phyloP scores from a whole-genome alignment of 2,113 vertebrate species.

The Cricetomys ansorgei region DNA sequence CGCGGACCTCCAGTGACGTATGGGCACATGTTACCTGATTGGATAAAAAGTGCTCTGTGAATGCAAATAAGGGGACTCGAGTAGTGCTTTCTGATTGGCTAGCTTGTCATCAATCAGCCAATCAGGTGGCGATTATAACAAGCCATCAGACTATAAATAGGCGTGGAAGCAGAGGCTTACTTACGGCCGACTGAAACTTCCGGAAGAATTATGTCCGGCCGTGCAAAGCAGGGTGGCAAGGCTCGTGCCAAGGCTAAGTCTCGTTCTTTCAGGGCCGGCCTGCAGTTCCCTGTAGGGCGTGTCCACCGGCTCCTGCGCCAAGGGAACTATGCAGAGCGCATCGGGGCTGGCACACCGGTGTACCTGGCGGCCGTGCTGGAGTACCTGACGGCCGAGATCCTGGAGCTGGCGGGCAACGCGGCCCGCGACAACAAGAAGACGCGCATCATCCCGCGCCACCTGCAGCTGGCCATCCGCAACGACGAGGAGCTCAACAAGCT shows the following conservation, averaged over 20 bases:
- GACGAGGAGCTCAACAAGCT: slow-evolving; percentile 59
- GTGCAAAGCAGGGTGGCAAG: fast-evolving
- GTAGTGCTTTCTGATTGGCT: slow-evolving; percentile 54
- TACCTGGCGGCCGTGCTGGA: neutral
- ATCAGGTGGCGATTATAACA: neutral
- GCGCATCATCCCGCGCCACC: neutral
- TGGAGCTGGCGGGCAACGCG: neutral
- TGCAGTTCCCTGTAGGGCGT: neutral
- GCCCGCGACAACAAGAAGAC: neutral
- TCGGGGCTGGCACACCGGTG: neutral
- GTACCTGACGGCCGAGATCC: neutral
- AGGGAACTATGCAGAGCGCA: neutral
- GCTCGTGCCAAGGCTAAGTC: fast-evolving
- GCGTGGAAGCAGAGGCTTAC: fast-evolving
- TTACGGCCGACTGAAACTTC: fast-evolving
- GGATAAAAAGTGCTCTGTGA: neutral
- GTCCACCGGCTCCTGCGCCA: neutral
- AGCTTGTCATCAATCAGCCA: neutral
- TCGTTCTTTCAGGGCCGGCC: neutral
- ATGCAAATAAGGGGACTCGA: slow-evolving; percentile 68
- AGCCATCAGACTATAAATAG: slow-evolving; percentile 37
- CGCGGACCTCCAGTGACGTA: fast-evolving
- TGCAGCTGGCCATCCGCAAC: slow-evolving; percentile 43
- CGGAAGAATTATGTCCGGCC: neutral
- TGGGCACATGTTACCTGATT: neutral